Evolutionary conservation across 2,113 vertebrate genomes (phyloP).

Genomic region (Xiphorhynchus elegans): DNA sequence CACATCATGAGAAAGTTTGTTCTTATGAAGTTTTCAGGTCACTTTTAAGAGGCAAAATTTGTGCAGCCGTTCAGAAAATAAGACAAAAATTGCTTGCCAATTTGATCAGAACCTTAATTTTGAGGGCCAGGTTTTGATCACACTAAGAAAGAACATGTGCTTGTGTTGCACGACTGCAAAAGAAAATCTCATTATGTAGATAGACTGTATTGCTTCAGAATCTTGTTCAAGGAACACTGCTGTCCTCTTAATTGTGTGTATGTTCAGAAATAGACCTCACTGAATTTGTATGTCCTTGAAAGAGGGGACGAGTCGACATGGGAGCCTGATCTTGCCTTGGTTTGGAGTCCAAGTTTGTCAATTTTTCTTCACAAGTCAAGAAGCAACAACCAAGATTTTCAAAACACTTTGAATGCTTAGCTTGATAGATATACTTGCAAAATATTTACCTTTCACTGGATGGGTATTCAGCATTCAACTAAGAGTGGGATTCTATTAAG

Average conservation of each 20-base stretch:
- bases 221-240: background rate
- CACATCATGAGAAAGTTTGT: slow-evolving; percentile 68
- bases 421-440: background rate
- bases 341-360: background rate
- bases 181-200: background rate
- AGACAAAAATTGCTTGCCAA: background rate
- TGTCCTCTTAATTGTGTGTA: background rate
- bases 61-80: background rate
- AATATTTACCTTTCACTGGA: background rate
- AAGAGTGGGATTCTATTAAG: background rate
- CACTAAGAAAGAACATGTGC: background rate
- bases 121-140: background rate
- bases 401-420: background rate
- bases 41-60: slow-evolving; percentile 17
- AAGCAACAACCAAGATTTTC: background rate
- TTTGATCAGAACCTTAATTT: background rate
- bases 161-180: background rate
- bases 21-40: slow-evolving; percentile 17
- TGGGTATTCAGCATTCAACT: background rate
- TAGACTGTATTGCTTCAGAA: background rate
- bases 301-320: rapidly evolving
- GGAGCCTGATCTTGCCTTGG: background rate
- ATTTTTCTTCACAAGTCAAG: background rate
- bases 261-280: background rate
- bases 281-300: background rate